Percentiles rank a stretch among this genome's conserved stretches.
Conservation (phyloP, 2,888 invertebrate genomes). For the Agriopis marginaria region DNA sequence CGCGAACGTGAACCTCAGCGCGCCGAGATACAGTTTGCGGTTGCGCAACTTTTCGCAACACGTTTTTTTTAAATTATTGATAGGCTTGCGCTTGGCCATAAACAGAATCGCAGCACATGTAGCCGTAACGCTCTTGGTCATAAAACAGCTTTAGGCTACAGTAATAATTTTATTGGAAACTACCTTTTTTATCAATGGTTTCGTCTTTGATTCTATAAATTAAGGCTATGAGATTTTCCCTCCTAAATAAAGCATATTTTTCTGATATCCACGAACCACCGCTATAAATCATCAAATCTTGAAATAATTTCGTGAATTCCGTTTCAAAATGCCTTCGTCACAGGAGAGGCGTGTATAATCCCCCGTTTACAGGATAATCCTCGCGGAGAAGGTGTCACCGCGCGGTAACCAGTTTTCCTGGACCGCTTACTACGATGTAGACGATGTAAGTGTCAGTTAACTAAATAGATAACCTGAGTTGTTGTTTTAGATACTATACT, state of each 20-base stretch:
- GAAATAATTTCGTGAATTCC: background rate
- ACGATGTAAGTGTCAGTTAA: slow-evolving; percentile 70
- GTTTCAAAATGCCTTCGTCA: slow-evolving; percentile 7
- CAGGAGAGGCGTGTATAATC: slow-evolving; percentile 12
- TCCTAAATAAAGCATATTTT: background rate
- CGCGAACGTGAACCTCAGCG: too few relatives aligned
- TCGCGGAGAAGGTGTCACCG: slow-evolving; percentile 65
- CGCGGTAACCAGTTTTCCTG: slow-evolving; percentile 80
- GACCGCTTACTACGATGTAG: slow-evolving; percentile 87
- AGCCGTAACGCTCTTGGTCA: too few relatives aligned
- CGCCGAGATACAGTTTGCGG: too few relatives aligned
- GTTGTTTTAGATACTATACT: background rate
- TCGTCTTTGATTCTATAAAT: too few relatives aligned
- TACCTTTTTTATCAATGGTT: too few relatives aligned
- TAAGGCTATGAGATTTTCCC: too few relatives aligned
- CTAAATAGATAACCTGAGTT: background rate
- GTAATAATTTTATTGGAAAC: too few relatives aligned
- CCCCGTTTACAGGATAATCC: slow-evolving; percentile 74
- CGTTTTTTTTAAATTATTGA: too few relatives aligned
- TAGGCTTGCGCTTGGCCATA: too few relatives aligned
- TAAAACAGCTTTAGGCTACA: too few relatives aligned
- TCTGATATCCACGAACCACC: background rate
- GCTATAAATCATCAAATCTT: slow-evolving; percentile 2
- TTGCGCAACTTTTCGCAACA: too few relatives aligned
- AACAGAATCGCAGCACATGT: too few relatives aligned